Evolutionary conservation across 1,140 invertebrate genomes (phyloP).

Genomic region (Drosophila repletoides): DNA sequence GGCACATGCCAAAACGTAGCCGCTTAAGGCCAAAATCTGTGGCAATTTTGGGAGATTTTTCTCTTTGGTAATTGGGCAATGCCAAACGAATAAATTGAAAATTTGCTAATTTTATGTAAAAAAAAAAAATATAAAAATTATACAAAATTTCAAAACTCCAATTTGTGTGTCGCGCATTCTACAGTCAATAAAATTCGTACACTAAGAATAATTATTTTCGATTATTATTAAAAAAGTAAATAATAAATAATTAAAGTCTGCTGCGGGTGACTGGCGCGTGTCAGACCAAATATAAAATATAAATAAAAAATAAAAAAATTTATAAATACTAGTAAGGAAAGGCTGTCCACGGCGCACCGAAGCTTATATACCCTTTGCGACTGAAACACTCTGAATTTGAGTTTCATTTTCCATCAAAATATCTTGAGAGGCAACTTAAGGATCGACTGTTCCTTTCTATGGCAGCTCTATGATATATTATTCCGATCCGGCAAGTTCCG

Average conservation of each 20-base stretch:
- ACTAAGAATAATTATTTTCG: conserved; percentile 55
- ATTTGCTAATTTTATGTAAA: conserved; percentile 22
- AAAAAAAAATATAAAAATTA: conserved; percentile 1
- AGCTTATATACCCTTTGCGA: too few relatives aligned
- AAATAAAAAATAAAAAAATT: conserved; percentile 2
- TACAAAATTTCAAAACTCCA: conserved; percentile 14
- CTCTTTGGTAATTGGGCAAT: conserved; percentile 27
- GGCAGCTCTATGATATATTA: too few relatives aligned
- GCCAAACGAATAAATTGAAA: conserved; percentile 15
- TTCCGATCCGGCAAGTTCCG: too few relatives aligned
- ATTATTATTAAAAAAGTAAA: conserved; percentile 11
- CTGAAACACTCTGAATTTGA: too few relatives aligned
- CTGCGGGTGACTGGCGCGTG: conserved; percentile 54
- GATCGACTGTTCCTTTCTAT: too few relatives aligned
- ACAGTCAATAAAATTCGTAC: too few relatives aligned
- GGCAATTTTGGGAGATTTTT: neutral
- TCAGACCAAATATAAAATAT: conserved; percentile 29
- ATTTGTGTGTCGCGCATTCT: neutral
- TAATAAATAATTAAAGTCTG: conserved; percentile 9
- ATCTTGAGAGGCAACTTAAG: too few relatives aligned
- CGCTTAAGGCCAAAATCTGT: conserved; percentile 40
- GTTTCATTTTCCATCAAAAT: too few relatives aligned
- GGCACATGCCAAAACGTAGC: conserved; percentile 45
- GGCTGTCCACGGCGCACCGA: too few relatives aligned
- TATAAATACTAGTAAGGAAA: neutral